phyloP scores from a whole-genome alignment of 2,113 vertebrate genomes.

The Pygoscelis adeliae region DNA sequence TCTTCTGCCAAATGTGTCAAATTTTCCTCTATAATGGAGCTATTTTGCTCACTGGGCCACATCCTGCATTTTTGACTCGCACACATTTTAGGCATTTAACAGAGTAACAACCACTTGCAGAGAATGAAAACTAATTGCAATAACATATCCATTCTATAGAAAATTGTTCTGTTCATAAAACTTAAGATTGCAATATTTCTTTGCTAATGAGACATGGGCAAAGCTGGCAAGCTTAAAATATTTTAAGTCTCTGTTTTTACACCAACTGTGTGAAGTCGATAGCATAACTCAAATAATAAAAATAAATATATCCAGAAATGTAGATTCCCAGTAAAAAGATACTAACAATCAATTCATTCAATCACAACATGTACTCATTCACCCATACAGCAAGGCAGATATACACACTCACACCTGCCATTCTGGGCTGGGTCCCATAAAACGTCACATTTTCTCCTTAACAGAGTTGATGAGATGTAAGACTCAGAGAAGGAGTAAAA shows the following conservation, averaged over 20 bases:
- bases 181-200: neutral
- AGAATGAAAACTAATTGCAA: conserved; percentile 38
- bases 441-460: neutral
- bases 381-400: neutral
- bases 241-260: neutral
- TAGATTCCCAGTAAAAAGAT: neutral
- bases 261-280: neutral
- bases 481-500: neutral
- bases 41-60: conserved; percentile 36
- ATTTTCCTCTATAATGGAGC: conserved; percentile 38
- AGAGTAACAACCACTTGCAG: conserved; percentile 29
- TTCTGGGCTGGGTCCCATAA: neutral
- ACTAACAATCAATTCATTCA: neutral
- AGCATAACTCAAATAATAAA: neutral
- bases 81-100: conserved; percentile 24
- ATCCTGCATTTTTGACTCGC: conserved; percentile 21
- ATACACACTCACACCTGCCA: neutral
- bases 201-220: neutral
- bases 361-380: neutral
- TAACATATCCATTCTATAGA: neutral
- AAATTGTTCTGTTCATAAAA: conserved; percentile 27
- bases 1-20: conserved; percentile 51
- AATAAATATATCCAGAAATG: neutral
- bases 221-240: neutral
- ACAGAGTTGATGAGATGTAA: neutral